These are phyloP conservation scores for Stenolophus ochropezus DNA, from an alignment of 2,888 invertebrate genomes.

Conservation along the genomic window DNA sequence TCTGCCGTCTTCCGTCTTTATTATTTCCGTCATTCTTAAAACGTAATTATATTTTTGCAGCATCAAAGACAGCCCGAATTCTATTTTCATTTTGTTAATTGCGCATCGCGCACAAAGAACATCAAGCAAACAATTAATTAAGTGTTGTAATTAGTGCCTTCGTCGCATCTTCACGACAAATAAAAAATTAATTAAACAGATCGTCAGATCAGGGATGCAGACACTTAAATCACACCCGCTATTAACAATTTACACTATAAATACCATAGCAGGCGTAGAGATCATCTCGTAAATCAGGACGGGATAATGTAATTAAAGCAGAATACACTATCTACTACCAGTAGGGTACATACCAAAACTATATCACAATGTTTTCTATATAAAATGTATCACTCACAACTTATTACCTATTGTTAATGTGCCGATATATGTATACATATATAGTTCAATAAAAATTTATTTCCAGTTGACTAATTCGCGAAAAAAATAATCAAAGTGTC, in stretches of 20 bases:
- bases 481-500: no score
- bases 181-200: conserved; percentile 35
- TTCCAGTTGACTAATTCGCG: no score
- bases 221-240: conserved; percentile 24
- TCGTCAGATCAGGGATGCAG: conserved; percentile 19
- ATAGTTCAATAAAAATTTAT: no score
- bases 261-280: conserved; percentile 3
- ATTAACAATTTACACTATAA: conserved; percentile 18
- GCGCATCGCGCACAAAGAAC: conserved; percentile 31
- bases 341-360: no score
- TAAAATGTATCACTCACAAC: no score
- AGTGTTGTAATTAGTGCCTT: conserved; percentile 44
- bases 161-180: conserved; percentile 42
- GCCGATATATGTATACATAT: no score
- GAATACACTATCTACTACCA: no score
- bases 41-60: conserved; percentile 1
- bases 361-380: no score
- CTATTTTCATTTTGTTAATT: conserved; percentile 44
- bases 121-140: conserved; percentile 51
- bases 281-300: conserved; percentile 13
- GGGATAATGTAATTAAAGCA: conserved; percentile 29
- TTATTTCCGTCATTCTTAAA: neutral
- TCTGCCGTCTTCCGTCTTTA: neutral
- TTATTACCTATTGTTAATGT: no score
- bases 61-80: neutral